Conservation (phyloP, 1,140 invertebrate species). For the Drosophila miranda region DNA sequence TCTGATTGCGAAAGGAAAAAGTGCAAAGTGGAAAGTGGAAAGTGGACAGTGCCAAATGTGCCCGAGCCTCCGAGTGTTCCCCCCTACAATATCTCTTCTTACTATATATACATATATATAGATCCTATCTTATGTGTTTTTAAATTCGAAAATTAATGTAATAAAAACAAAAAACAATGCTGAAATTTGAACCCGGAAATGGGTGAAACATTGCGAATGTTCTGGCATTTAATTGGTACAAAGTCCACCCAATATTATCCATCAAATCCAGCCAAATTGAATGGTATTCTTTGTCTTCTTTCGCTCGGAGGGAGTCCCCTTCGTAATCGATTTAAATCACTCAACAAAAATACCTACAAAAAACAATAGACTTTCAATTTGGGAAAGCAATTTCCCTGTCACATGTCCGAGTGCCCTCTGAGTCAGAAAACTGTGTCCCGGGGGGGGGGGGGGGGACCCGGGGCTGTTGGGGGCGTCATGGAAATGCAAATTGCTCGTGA, state of each 20-base stretch:
- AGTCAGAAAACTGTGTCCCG: neutral
- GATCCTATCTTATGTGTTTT: neutral
- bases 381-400: slow-evolving; percentile 25
- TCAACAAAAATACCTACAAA: no score
- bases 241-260: no score
- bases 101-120: neutral
- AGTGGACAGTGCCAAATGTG: no score
- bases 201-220: no score
- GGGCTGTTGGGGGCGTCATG: slow-evolving; percentile 3
- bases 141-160: slow-evolving; percentile 4
- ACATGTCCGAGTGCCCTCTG: slow-evolving; percentile 25
- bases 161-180: slow-evolving; percentile 35
- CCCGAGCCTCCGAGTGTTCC: no score
- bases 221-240: no score
- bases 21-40: no score
- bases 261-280: no score
- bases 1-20: slow-evolving; percentile 12
- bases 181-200: neutral
- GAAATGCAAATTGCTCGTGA: slow-evolving; percentile 57
- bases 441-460: neutral
- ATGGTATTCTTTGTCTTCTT: no score
- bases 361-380: slow-evolving; percentile 26
- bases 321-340: no score
- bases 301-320: no score
- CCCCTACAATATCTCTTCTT: slow-evolving; percentile 7